Percentiles rank a stretch among this genome's conserved stretches.
Evolutionary conservation across 2,888 invertebrate genomes (phyloP).

Genomic region (Torymus tubicola): DNA sequence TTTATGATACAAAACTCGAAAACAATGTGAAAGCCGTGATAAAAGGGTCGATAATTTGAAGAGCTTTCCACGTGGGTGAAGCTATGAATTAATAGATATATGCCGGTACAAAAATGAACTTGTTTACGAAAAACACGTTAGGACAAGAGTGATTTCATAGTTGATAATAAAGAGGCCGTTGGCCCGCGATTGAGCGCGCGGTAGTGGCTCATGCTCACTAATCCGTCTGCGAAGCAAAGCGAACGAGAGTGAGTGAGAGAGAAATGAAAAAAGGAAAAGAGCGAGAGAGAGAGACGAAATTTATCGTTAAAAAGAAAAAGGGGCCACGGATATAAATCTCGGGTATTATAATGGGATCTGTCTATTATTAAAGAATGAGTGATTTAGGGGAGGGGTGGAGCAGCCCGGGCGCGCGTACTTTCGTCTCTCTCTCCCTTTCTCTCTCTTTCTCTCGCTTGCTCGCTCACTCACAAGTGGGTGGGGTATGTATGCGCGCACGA

Average conservation of each 20-base stretch:
- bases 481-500: conserved; percentile 59
- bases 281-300: conserved; percentile 70
- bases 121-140: conserved; percentile 21
- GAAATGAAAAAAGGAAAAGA: conserved; percentile 59
- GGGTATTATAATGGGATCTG: conserved; percentile 77
- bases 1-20: too few relatives aligned
- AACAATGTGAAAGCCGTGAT: too few relatives aligned
- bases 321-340: conserved; percentile 75
- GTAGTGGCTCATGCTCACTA: conserved; percentile 55
- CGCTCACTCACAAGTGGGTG: conserved; percentile 65
- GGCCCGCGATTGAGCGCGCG: conserved; percentile 49
- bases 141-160: conserved; percentile 47
- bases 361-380: conserved; percentile 77
- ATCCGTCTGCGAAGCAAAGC: conserved; percentile 60
- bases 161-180: conserved; percentile 66
- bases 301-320: conserved; percentile 76
- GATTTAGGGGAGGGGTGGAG: conserved; percentile 76
- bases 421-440: conserved; percentile 31
- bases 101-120: not conserved
- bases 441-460: conserved; percentile 24
- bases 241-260: conserved; percentile 56
- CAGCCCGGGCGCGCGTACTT: conserved; percentile 62
- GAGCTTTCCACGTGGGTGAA: not conserved
- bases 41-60: conserved; percentile 11
- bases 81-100: not conserved